Base-by-base conservation (phyloP, 35 echinoderm and acorn worm genomes). In the Ophiothrix spiculata region DNA sequence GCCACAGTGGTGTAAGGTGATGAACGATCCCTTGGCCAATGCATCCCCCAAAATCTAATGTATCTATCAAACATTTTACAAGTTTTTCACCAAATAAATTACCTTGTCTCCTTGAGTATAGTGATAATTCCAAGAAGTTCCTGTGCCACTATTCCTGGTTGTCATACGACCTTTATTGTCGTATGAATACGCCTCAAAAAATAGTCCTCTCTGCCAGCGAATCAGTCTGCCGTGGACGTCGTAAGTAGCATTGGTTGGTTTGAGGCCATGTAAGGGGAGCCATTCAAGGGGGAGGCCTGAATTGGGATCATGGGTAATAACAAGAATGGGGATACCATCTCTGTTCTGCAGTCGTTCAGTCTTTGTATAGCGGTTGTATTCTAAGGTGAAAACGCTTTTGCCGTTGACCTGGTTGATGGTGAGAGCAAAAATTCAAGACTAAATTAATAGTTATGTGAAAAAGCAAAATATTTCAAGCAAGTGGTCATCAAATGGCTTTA, bases 361-460 rank as follows among this genome's bases (percentile, higher is more conserved):
- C 25, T 85, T 85, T 0, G 89, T 83, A 39, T 74, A 86, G 41
- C 95, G 81, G 79, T 94, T 98, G 86, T 89, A 98, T n/a, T 91
- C 89, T 74, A 94, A 78, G 10, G 88, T 93, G 21, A 98, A 84
- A 28, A 91, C 86, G 4, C 82, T 88, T 15, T 85, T 81, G 17
- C 89, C 91, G 56, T 94, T 94, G 28, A 98, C 86, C 95, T 98
- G 74, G 3, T 41, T 75, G 31, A 80, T 35, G 86, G 45, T 13
- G 31, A 32, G 1, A 83, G 1, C 1, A 69, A 69, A 69, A 11
- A 78, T 15, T 10, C 60, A 69, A n/a, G 29, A 25, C 1, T 69
- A 25, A 25, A n/a, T 69, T 69, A 69, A 69, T 69, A 69, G 60
- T 28, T 25, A 25, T 15, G 60, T 54, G 60, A 69, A 69, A 6